These are phyloP conservation scores for Camelus bactrianus DNA, from an alignment of 2,113 vertebrate species.

Conservation along the genomic window DNA sequence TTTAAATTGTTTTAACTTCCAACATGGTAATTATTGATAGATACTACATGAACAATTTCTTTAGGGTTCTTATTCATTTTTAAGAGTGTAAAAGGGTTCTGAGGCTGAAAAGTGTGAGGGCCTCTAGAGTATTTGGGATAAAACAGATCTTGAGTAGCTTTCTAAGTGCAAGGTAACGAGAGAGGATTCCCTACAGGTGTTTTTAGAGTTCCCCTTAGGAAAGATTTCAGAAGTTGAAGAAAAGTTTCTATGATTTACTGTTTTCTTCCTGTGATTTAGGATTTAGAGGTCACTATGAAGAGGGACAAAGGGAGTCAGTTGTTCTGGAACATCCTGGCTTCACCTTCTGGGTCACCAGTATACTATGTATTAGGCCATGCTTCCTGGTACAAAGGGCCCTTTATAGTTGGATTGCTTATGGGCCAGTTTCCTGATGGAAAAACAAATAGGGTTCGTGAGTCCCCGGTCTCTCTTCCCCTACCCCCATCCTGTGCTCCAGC, in stretches of 20 bases:
- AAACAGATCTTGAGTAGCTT: slow-evolving; percentile 11
- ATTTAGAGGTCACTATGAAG: neutral
- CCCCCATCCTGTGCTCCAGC: neutral
- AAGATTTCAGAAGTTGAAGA: neutral
- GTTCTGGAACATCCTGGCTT: neutral
- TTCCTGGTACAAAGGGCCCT: slow-evolving; percentile 10
- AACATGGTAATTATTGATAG: neutral
- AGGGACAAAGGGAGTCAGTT: neutral
- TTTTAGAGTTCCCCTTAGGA: neutral
- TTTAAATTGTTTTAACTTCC: slow-evolving; percentile 19
- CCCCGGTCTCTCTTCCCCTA: neutral
- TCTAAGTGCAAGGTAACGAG: neutral
- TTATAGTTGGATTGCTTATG: slow-evolving; percentile 19
- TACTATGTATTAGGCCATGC: neutral
- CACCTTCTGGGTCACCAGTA: neutral
- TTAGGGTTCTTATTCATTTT: neutral
- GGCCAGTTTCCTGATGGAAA: slow-evolving; percentile 43
- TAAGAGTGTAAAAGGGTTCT: neutral
- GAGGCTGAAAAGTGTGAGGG: neutral
- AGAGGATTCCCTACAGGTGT: neutral
- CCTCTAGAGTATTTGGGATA: neutral
- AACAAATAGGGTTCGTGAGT: neutral
- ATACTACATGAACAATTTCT: neutral
- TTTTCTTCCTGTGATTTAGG: neutral
- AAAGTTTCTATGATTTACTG: neutral